These are phyloP conservation scores for Acrocera orbiculus DNA, from an alignment of 2,888 invertebrate genomes.

Conservation along the genomic window DNA sequence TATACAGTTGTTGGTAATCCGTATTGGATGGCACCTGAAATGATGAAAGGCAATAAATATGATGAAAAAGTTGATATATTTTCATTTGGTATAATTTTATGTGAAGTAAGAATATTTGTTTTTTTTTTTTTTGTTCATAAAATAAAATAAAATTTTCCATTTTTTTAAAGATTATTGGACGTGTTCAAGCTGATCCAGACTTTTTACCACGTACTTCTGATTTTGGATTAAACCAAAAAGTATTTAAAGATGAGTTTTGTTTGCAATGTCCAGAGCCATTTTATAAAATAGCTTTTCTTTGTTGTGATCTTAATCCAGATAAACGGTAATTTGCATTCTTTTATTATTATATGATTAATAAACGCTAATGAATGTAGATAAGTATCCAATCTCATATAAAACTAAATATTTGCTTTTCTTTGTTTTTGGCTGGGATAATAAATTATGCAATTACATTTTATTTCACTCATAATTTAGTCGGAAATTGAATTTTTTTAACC, in stretches of 20 bases:
- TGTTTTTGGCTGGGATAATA: too few relatives aligned
- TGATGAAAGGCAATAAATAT: slow-evolving; percentile 93
- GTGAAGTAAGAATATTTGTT: slow-evolving; percentile 47
- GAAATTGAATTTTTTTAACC: too few relatives aligned
- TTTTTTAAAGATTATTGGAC: slow-evolving; percentile 62
- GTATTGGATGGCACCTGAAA: slow-evolving; percentile 98
- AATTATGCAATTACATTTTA: too few relatives aligned
- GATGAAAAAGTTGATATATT: slow-evolving; percentile 94
- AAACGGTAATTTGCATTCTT: slow-evolving; percentile 39
- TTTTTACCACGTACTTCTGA: slow-evolving; percentile 77
- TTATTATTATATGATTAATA: neutral
- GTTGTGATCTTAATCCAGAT: slow-evolving; percentile 82
- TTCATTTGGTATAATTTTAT: slow-evolving; percentile 86
- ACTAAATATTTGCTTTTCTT: too few relatives aligned
- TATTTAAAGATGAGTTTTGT: slow-evolving; percentile 77
- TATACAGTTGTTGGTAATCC: slow-evolving; percentile 95
- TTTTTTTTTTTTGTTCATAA: neutral
- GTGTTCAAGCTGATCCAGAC: slow-evolving; percentile 90
- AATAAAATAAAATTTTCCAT: slow-evolving; percentile 6
- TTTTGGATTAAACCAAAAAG: slow-evolving; percentile 76
- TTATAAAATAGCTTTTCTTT: slow-evolving; percentile 73
- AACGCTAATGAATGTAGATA: too few relatives aligned
- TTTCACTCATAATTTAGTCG: too few relatives aligned
- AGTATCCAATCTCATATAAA: too few relatives aligned
- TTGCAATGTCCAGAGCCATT: slow-evolving; percentile 65